Evolutionary conservation across 2,888 invertebrate genomes (phyloP).

Genomic region (Xestia ashworthii): DNA sequence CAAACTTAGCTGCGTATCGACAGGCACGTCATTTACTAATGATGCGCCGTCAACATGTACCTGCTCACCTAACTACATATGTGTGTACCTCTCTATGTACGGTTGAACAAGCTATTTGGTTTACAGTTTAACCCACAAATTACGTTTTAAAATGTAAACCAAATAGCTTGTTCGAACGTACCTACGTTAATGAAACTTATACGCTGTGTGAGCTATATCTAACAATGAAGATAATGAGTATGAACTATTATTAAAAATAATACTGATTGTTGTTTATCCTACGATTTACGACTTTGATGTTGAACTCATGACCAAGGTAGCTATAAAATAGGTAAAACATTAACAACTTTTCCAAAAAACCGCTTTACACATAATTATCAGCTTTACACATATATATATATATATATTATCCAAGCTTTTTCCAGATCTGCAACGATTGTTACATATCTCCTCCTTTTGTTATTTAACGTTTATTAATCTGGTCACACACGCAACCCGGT

Average conservation of each 20-base stretch:
- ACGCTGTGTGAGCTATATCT: not conserved
- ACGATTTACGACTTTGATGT: not conserved
- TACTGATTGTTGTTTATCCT: not conserved
- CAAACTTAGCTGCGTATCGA: not conserved
- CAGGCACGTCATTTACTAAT: constrained; percentile 2
- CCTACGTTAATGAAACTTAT: not conserved
- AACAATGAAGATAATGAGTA: too few relatives aligned
- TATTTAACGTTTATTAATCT: not conserved
- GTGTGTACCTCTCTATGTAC: not conserved
- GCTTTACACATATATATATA: not conserved
- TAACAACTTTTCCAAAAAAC: not conserved
- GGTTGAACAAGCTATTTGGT: too few relatives aligned
- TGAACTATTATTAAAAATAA: not conserved
- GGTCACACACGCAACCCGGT: not conserved
- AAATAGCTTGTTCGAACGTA: too few relatives aligned
- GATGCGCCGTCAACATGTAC: not conserved
- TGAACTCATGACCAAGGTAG: not conserved
- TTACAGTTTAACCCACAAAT: too few relatives aligned
- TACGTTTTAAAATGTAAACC: too few relatives aligned
- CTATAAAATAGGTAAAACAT: not conserved
- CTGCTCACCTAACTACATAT: not conserved
- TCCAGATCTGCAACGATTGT: not conserved
- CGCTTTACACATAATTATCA: not conserved
- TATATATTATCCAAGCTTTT: not conserved
- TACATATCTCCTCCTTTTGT: not conserved